A percentile compares a stretch with the other conserved stretches of the same genome.
Conservation (phyloP, 2,888 invertebrate genomes). For the Lutraria lutraria region DNA sequence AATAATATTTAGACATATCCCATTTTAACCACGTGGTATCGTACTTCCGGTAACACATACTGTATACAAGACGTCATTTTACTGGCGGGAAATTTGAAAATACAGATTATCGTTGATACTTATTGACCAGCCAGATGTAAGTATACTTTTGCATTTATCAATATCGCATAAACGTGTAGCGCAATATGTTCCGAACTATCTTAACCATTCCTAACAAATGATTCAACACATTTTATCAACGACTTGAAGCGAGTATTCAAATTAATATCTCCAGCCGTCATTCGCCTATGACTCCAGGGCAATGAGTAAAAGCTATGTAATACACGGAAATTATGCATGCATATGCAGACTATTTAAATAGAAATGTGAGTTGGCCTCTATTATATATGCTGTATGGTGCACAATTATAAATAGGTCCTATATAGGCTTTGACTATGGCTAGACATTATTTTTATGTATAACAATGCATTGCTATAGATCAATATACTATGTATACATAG, state of each 20-base stretch:
- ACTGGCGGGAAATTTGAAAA: neutral
- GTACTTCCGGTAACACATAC: neutral
- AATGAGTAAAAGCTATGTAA: neutral
- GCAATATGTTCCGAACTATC: neutral
- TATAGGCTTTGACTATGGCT: neutral
- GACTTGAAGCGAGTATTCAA: neutral
- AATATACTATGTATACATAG: too few relatives aligned
- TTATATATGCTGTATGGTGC: neutral
- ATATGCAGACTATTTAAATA: neutral
- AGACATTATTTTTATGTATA: neutral
- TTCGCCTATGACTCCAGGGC: neutral
- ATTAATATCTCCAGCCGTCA: neutral
- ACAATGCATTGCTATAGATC: neutral
- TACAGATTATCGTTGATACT: neutral
- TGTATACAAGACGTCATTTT: neutral
- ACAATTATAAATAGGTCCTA: neutral
- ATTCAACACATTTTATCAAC: neutral
- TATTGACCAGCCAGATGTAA: too few relatives aligned
- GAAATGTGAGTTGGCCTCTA: neutral
- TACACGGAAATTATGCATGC: neutral
- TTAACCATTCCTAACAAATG: neutral
- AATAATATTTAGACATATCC: too few relatives aligned
- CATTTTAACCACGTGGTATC: too few relatives aligned
- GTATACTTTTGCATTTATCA: neutral
- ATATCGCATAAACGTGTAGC: neutral